Evolutionary conservation across 2,888 invertebrate species (phyloP).

Genomic region (Strigamia transsilvanica): DNA sequence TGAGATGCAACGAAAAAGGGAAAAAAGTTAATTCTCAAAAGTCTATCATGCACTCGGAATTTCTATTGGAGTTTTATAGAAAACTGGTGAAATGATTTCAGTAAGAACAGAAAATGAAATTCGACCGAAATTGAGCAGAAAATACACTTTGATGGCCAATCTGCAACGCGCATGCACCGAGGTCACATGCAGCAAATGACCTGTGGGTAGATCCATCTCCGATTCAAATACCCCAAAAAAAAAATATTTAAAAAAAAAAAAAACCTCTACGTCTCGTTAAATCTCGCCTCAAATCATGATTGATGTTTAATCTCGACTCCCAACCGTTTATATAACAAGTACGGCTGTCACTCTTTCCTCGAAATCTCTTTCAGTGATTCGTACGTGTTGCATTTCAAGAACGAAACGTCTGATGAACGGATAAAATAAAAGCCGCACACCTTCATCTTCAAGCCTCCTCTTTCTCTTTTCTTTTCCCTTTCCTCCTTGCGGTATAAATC

Average conservation of each 20-base stretch:
- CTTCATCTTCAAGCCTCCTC: neutral
- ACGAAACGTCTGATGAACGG: neutral
- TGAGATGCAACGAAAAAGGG: neutral
- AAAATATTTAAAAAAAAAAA: neutral
- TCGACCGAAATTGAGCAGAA: slow-evolving; percentile 44
- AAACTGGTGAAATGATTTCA: slow-evolving; percentile 9
- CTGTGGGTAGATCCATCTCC: slow-evolving; percentile 9
- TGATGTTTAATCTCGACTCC: slow-evolving; percentile 33
- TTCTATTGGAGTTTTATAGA: slow-evolving; percentile 23
- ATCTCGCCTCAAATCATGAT: neutral
- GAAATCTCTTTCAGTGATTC: neutral
- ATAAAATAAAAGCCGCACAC: too few species aligned
- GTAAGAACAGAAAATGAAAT: slow-evolving; percentile 38
- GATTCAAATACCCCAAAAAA: neutral
- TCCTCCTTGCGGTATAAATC: neutral
- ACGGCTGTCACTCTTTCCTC: neutral
- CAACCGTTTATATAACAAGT: slow-evolving; percentile 5
- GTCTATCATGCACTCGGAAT: neutral
- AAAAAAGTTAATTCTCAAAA: slow-evolving; percentile 30
- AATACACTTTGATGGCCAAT: slow-evolving; percentile 42
- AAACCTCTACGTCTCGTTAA: neutral
- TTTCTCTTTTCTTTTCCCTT: neutral
- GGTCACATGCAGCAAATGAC: slow-evolving; percentile 11
- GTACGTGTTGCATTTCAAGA: neutral
- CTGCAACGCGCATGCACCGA: neutral